These are phyloP conservation scores for Diorhabda elongata DNA, from an alignment of 1,140 invertebrate species.

Conservation along the genomic window DNA sequence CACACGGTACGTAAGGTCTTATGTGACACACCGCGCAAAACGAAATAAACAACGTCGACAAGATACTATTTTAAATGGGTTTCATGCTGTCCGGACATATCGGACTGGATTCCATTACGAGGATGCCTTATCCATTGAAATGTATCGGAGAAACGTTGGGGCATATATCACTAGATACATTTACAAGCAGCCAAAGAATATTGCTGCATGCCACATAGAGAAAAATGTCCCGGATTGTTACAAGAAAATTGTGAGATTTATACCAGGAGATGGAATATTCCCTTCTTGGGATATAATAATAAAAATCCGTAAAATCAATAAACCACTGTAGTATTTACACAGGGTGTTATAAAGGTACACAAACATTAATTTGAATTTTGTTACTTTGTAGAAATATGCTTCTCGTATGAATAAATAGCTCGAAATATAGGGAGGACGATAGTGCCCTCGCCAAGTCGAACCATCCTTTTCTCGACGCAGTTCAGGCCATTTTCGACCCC, in stretches of 20 bases:
- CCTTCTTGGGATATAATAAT: too few species aligned
- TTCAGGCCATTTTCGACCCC: too few species aligned
- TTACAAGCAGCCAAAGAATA: neutral
- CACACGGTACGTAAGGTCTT: conserved; percentile 8
- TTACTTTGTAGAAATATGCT: too few species aligned
- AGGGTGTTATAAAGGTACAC: too few species aligned
- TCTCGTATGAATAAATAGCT: too few species aligned
- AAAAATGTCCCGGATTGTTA: neutral
- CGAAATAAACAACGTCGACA: conserved; percentile 19
- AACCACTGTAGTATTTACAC: too few species aligned
- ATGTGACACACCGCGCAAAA: conserved; percentile 9
- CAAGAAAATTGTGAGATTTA: conserved; percentile 1
- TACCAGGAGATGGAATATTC: neutral
- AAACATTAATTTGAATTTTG: too few species aligned
- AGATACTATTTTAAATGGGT: conserved; percentile 22
- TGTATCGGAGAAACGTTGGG: conserved; percentile 12
- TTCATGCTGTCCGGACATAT: conserved; percentile 20
- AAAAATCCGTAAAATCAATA: too few species aligned
- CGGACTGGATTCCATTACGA: conserved; percentile 20
- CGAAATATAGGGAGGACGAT: too few species aligned
- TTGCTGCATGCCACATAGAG: neutral
- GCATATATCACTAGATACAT: conserved; percentile 15
- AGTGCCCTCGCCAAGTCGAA: too few species aligned
- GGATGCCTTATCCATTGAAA: conserved; percentile 18
- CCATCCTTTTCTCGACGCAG: too few species aligned